phyloP scores from a whole-genome alignment of 2,113 vertebrate genomes.

The Epinephelus cyanopodus region DNA sequence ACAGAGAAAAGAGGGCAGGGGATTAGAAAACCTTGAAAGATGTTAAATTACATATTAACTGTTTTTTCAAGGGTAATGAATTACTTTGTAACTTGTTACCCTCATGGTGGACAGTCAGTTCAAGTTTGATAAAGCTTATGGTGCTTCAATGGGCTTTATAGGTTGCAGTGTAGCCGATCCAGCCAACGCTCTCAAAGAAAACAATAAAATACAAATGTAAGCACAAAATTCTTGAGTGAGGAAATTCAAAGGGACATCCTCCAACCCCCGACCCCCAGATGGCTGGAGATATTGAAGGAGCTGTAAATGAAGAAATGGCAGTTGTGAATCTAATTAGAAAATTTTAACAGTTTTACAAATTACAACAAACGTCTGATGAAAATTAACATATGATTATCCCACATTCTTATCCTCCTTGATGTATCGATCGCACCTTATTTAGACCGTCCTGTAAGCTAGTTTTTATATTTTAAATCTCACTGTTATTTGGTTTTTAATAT shows the following conservation, averaged over 20 bases:
- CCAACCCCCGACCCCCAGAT: neutral
- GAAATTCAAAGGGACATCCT: neutral
- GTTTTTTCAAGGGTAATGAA: constrained; percentile 17
- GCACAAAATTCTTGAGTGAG: neutral
- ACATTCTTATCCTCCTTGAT: no score
- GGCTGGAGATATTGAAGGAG: neutral
- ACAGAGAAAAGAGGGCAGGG: constrained; percentile 37
- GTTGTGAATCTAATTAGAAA: neutral
- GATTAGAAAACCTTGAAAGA: constrained; percentile 34
- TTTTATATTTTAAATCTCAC: no score
- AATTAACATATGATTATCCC: neutral
- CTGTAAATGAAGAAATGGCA: constrained; percentile 4
- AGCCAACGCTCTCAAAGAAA: neutral
- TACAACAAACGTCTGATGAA: neutral
- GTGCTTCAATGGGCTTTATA: neutral
- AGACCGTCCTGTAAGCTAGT: no score
- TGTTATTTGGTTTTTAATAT: no score
- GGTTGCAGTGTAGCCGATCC: neutral
- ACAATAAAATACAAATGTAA: neutral
- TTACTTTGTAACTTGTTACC: neutral
- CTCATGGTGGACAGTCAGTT: neutral
- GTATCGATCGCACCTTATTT: no score
- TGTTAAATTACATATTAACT: constrained; percentile 23
- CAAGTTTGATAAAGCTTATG: neutral
- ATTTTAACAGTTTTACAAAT: neutral